Conservation (phyloP, 2,113 vertebrate species). For the Dasyurus viverrinus region DNA sequence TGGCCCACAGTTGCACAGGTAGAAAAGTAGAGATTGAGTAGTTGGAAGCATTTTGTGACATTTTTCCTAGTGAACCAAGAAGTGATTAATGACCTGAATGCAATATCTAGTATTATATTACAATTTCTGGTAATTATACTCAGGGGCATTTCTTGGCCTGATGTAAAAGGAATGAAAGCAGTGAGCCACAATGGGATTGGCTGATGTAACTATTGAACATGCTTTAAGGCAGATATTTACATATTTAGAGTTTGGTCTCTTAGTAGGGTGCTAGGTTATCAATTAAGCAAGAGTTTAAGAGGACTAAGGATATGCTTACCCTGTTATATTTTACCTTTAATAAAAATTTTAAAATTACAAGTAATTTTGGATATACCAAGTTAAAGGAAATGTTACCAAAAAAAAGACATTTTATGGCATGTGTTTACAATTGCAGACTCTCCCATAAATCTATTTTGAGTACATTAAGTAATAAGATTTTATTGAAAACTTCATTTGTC, state of each 20-base stretch:
- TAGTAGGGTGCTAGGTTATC: background rate
- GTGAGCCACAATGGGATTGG: conserved; percentile 64
- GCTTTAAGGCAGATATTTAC: conserved; percentile 51
- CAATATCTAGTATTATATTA: conserved; percentile 68
- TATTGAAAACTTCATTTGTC: background rate
- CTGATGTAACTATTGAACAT: conserved; percentile 83
- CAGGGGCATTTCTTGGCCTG: conserved; percentile 74
- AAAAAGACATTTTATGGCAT: conserved; percentile 31
- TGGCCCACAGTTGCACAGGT: background rate
- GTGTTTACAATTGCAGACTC: background rate
- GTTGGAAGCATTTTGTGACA: conserved; percentile 14
- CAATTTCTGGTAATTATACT: conserved; percentile 76
- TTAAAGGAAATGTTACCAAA: conserved; percentile 3
- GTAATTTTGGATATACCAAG: conserved; percentile 1
- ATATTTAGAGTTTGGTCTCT: background rate
- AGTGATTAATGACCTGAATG: conserved; percentile 58
- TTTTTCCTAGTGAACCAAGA: conserved; percentile 39
- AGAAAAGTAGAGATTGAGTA: background rate
- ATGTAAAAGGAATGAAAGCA: conserved; percentile 85
- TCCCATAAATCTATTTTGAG: background rate
- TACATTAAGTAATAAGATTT: background rate
- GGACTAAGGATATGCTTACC: background rate
- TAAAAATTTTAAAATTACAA: background rate
- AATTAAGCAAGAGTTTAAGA: background rate
- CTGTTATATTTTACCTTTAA: rapidly evolving